Percentiles rank a stretch among this genome's conserved stretches.
These are phyloP conservation scores for Keiferia lycopersicella DNA, from an alignment of 2,888 invertebrate genomes.

Conservation along the genomic window DNA sequence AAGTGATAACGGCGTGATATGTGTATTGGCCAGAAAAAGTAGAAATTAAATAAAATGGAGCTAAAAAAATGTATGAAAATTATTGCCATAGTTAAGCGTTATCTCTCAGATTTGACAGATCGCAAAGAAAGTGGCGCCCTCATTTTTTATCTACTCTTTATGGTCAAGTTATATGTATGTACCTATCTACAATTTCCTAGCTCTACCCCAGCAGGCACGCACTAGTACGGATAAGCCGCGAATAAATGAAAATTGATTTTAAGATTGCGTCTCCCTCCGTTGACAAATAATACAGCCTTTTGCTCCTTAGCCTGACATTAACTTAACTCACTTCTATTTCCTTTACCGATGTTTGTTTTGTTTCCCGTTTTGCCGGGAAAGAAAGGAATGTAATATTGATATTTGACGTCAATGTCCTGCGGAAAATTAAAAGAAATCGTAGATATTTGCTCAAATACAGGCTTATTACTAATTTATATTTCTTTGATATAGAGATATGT, in stretches of 20 bases:
- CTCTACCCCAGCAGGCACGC: conserved; percentile 57
- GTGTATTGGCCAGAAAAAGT: no score
- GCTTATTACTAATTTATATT: no score
- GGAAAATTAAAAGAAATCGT: conserved; percentile 2
- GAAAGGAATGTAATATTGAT: not conserved
- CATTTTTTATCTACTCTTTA: no score
- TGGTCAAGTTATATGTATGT: no score
- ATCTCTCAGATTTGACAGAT: no score
- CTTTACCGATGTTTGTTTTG: conserved; percentile 29
- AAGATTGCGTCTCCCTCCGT: conserved; percentile 70
- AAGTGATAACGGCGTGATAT: no score
- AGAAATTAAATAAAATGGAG: no score
- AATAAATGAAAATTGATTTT: conserved; percentile 82
- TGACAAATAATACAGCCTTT: conserved; percentile 76
- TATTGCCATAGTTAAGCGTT: no score
- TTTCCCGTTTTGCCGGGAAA: not conserved
- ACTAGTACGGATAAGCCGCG: conserved; percentile 75
- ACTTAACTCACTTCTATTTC: conserved; percentile 38
- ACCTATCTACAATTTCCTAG: not conserved
- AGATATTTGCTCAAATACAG: not conserved
- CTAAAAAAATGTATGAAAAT: no score
- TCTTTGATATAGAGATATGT: no score
- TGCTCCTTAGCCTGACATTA: conserved; percentile 46
- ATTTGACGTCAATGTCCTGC: not conserved
- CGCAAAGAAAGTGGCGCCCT: no score